Conservation (phyloP, 1,140 invertebrate species). For the Drosophila baimaii region DNA sequence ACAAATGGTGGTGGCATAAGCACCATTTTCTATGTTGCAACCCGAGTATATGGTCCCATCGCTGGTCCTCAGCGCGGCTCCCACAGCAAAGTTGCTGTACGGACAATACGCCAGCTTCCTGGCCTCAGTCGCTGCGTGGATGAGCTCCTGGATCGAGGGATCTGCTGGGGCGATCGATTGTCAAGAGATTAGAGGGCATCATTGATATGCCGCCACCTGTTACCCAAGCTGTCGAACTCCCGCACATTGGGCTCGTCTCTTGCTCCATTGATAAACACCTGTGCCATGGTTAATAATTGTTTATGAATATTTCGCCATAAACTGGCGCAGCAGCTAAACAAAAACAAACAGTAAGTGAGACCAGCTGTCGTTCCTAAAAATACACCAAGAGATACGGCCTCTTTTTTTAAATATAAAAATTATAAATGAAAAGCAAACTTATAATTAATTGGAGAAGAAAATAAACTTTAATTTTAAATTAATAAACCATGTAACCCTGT, state of each 20-base stretch:
- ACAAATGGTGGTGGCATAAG: slow-evolving; percentile 92
- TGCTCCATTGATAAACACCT: slow-evolving; percentile 70
- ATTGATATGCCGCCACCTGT: neutral
- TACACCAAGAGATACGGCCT: neutral
- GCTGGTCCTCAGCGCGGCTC: slow-evolving; percentile 91
- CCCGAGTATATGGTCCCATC: slow-evolving; percentile 89
- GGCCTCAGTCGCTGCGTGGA: slow-evolving; percentile 87
- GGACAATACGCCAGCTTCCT: slow-evolving; percentile 92
- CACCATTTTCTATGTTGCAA: slow-evolving; percentile 96
- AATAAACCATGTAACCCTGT: too few relatives aligned
- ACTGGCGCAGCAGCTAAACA: slow-evolving; percentile 21
- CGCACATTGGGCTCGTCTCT: slow-evolving; percentile 63
- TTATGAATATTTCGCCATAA: slow-evolving; percentile 14
- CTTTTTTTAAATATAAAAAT: neutral
- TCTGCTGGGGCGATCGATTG: slow-evolving; percentile 86
- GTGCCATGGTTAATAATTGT: slow-evolving; percentile 51
- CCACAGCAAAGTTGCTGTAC: slow-evolving; percentile 95
- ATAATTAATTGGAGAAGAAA: neutral
- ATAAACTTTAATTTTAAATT: too few relatives aligned
- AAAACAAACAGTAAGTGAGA: slow-evolving; percentile 26
- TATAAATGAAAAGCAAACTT: neutral
- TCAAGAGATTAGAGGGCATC: neutral
- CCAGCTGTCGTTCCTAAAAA: neutral
- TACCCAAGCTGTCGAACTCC: slow-evolving; percentile 67
- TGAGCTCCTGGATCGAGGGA: slow-evolving; percentile 87